Percentiles rank a stretch among this genome's conserved stretches.
Evolutionary conservation across 2,113 vertebrate species (phyloP).

Genomic region (Pipra filicauda): DNA sequence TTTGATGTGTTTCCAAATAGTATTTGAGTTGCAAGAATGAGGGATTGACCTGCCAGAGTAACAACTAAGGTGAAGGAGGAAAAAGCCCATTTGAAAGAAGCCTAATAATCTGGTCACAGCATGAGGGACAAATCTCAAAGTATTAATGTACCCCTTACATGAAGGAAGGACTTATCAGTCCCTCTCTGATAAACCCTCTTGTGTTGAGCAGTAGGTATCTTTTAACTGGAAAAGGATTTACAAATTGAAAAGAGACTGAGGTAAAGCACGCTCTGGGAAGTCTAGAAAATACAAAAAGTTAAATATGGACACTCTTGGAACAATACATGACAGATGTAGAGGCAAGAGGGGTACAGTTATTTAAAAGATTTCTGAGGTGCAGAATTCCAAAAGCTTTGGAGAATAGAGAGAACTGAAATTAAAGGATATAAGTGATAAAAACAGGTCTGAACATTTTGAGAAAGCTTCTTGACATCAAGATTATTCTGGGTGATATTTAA

Average conservation of each 20-base stretch:
- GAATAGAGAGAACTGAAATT: not conserved
- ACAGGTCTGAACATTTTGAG: not conserved
- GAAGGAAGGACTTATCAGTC: not conserved
- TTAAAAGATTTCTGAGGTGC: not conserved
- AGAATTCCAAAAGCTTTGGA: not conserved
- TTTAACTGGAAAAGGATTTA: not conserved
- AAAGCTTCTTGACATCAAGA: conserved; percentile 8
- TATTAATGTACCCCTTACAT: not conserved
- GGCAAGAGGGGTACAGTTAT: not conserved
- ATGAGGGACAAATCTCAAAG: not conserved
- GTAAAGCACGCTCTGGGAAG: not conserved
- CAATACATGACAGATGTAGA: fast-evolving
- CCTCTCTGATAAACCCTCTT: not conserved
- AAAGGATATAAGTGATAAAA: not conserved
- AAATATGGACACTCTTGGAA: not conserved
- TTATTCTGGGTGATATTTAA: not conserved
- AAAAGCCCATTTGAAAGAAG: not conserved
- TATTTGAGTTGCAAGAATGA: not conserved
- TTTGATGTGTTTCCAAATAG: not conserved
- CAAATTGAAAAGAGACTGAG: not conserved
- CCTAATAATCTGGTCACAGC: not conserved
- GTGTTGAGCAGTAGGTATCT: not conserved
- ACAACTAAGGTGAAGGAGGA: not conserved
- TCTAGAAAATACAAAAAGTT: not conserved
- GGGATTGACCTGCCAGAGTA: not conserved